Evolutionary conservation across 1,140 invertebrate genomes (phyloP), one percentile per base, ranked within the genome.

Genomic region (Epicauta chinensis): DNA sequence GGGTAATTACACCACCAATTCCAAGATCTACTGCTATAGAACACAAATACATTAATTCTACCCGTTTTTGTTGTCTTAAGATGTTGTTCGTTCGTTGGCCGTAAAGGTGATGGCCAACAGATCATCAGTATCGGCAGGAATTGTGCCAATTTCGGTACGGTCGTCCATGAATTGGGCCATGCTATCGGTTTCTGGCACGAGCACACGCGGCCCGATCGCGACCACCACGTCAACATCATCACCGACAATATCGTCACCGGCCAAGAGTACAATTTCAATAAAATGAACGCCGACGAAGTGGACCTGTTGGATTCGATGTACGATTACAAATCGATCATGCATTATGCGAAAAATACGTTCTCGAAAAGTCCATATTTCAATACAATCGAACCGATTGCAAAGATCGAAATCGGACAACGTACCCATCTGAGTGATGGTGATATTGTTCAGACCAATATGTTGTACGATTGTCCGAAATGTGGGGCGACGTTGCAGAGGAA

Each of bases 181-280:
- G 67, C 72, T 1, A 63, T 98, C 11, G 94, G 93, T 39, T 97
- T 97, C 71, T 96, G 92, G 91, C 94, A 98, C 69, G 94, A 98
- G 70, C 96, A 98, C 70, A 98, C 95, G 0, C 75, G 96, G 39
- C 93, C 95, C 0, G 96, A 98, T 74, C 74, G 96, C 39, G 94
- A 98, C 64, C 81, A 89, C 58, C 87, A 92, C 64, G 91, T 95
- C 38, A 85, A 92, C 63, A 95, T 96, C 55, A 87, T 94, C 48
- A 80, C 86, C 50, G 90, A 93, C 57, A 97, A 97, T 68, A 97
- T 98, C 48, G 93, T 97, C 87, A 81, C 83, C 59, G 91, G 90
- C 93, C 71, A 79, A 79, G 93, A 97, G 65, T 97, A 97, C 70
- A 98, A 98, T 70, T 97, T 98, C 73, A 95, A 97, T 67, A 95